A percentile compares a stretch with the other conserved stretches of the same genome.
Conservation (phyloP, 1,140 invertebrate genomes). For the Bombus ignitus region DNA sequence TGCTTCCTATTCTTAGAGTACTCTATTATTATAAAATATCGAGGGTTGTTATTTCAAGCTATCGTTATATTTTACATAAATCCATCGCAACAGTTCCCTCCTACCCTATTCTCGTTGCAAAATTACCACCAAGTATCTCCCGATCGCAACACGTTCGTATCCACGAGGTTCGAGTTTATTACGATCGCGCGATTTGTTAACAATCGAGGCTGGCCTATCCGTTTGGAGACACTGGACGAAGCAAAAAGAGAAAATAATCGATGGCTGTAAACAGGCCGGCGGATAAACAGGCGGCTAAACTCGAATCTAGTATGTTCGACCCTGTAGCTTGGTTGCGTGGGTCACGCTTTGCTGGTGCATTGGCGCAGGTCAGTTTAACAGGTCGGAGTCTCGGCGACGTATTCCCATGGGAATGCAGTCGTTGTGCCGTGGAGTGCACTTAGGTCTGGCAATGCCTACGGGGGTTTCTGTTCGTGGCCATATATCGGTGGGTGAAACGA, state of each 20-base stretch:
- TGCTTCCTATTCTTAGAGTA: neutral
- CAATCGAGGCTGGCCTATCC: neutral
- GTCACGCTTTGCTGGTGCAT: conserved; percentile 56
- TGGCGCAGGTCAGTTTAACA: conserved; percentile 68
- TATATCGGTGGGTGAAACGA: conserved; percentile 53
- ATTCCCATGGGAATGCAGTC: conserved; percentile 67
- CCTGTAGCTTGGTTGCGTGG: conserved; percentile 27
- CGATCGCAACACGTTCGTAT: no score
- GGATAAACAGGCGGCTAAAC: neutral
- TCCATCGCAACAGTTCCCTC: no score
- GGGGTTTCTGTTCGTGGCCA: conserved; percentile 41
- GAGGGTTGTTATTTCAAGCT: neutral
- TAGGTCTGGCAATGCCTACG: conserved; percentile 51
- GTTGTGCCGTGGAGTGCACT: conserved; percentile 49
- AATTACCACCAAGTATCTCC: neutral
- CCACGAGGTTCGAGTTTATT: neutral
- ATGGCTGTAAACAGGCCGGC: fast-evolving
- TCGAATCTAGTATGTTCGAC: conserved; percentile 13
- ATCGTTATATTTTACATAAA: neutral
- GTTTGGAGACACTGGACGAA: neutral
- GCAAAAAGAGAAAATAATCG: neutral
- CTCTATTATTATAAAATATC: neutral
- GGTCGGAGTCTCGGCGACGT: conserved; percentile 55
- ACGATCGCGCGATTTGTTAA: conserved; percentile 15
- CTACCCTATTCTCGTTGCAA: neutral